Evolutionary conservation across 2,888 invertebrate species (phyloP), one percentile per base, ranked within the genome.

Genomic region (Darwinula stevensoni): DNA sequence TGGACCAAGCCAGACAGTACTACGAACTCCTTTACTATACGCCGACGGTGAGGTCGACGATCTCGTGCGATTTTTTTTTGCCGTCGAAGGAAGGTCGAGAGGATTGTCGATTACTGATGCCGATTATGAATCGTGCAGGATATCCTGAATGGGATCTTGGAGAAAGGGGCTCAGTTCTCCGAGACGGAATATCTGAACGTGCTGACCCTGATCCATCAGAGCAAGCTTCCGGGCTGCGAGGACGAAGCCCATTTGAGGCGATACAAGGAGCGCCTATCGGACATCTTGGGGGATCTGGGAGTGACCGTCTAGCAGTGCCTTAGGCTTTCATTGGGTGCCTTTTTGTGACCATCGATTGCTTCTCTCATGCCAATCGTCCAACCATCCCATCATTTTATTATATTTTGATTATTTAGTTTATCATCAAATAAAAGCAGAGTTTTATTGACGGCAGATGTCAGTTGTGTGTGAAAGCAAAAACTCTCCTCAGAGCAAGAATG

Each of bases 1-100:
- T 91, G 42, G 84, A 86, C 51, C 67, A 78, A 45, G 86, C 88
- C 1, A 62, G 76, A 43, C 67, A 68, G 40, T 88, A 80, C 54
- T 75, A 76, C 45, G 76, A 82, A 43, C 58, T 88, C 40, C 67
- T 86, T 36, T 69, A 72, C 40, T 62, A 67, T 43, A 61, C 67
- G 14, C 76, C 76, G 1, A 6, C 6, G 9, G 22, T 22, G 22
- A 22, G 22, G 6, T n/a, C 6, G 6, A n/a, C 6, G 22, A 22
- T n/a, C n/a, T 6, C 27, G 3, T 13, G 14, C 9, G 16, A 11
- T 31, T 34, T 30, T 27, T 36, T 30, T 22, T 36, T 41, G n/a
- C n/a, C n/a, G n/a, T n/a, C n/a, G n/a, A n/a, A n/a, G n/a, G n/a
- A n/a, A n/a, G n/a, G n/a, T n/a, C n/a, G n/a, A n/a, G n/a, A n/a